Base-by-base conservation (phyloP, 2,113 vertebrate genomes). In the Brachypodius melanocephalos region DNA sequence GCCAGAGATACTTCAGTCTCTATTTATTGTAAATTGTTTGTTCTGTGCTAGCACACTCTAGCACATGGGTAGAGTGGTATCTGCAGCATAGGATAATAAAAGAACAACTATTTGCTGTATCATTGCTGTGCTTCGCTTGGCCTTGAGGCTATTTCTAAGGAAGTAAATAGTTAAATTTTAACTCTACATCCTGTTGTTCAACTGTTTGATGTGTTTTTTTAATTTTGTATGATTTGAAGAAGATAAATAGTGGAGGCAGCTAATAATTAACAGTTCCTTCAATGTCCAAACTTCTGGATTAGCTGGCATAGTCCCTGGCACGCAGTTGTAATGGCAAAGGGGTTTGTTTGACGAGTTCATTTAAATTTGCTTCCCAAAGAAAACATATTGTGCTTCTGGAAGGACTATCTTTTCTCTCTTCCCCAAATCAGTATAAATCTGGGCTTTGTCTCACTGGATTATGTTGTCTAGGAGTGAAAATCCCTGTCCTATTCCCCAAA, bases 221-320 rank as follows among this genome's bases (percentile, higher is more conserved):
- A 38, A 38, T 46, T 46, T 66, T 46, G 17, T 79, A 32, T 48
- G 22, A 28, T 78, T 90, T 75, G 45, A 88, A 86, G 55, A 69
- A 65, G 66, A 74, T 18, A 73, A 74, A 71, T 71, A 84, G 45
- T 43, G 17, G 26, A 82, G 29, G 34, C 34, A 87, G 65, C 45
- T 95, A 89, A 90, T 89, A 66, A 92, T 87, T 94, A 92, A 89
- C 86, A 85, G 26, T 34, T 86, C 21, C 52, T 90, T 88, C 83
- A 92, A n/a, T 8, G 14, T 85, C 34, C 24, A 26, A 29, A 25
- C 4, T 73, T 65, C 49, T 69, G 38, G 42, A 36, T 82, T 85
- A 85, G 31, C 78, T 79, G 66, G 8, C 15, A 6, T 25, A 61
- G 63, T 61, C 85, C 19, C 7, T 48, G 68, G 36, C 43, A 85